Conservation (phyloP, 2,888 invertebrate species). For the Agelastica alni region DNA sequence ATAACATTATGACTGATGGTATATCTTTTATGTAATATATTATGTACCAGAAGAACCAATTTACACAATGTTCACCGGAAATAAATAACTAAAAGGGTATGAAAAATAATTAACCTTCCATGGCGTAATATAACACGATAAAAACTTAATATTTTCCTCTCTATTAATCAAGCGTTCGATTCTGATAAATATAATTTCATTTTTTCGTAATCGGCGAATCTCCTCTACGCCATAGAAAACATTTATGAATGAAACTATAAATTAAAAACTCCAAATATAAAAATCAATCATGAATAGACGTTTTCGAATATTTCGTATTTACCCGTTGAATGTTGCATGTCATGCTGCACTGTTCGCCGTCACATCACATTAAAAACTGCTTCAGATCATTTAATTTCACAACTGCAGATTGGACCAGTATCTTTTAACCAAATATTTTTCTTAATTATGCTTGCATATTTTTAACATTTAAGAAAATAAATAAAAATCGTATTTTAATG, state of each 20-base stretch:
- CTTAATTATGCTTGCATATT: too few relatives aligned
- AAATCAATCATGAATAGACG: slow-evolving; percentile 7
- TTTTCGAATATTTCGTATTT: slow-evolving; percentile 1
- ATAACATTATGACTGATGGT: too few relatives aligned
- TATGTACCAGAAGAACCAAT: too few relatives aligned
- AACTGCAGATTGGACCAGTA: background rate
- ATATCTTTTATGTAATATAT: too few relatives aligned
- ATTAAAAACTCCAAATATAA: background rate
- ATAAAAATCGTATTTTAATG: too few relatives aligned
- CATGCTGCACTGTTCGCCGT: slow-evolving; percentile 1
- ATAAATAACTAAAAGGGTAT: too few relatives aligned
- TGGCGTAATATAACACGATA: background rate
- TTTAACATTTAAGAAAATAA: too few relatives aligned
- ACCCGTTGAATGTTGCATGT: background rate
- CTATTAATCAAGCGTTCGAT: background rate
- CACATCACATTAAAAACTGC: slow-evolving; percentile 3
- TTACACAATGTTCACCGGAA: too few relatives aligned
- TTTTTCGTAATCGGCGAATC: slow-evolving; percentile 8
- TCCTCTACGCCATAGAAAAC: slow-evolving; percentile 1
- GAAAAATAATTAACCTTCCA: too few relatives aligned
- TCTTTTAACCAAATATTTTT: too few relatives aligned
- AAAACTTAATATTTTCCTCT: slow-evolving; percentile 40
- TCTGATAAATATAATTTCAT: background rate
- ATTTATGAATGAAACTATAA: slow-evolving; percentile 11
- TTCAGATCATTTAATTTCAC: slow-evolving; percentile 1